phyloP scores from a whole-genome alignment of 2,888 invertebrate species.

The Serripes groenlandicus region DNA sequence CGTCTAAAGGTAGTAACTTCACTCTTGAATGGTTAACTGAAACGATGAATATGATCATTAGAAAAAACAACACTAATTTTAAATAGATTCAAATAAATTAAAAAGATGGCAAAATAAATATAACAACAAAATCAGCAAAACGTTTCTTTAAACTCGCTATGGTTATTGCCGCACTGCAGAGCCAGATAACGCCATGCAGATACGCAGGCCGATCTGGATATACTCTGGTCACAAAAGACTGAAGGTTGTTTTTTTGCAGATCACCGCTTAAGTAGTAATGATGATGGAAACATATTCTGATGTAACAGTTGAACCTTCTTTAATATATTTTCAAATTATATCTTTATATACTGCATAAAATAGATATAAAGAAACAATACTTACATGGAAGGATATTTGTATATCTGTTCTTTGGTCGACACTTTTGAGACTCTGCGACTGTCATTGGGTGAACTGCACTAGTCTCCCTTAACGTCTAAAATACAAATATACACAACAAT shows the following conservation, averaged over 20 bases:
- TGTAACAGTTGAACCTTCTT: too few species aligned
- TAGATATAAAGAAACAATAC: too few species aligned
- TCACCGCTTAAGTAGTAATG: too few species aligned
- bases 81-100: not conserved
- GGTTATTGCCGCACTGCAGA: too few species aligned
- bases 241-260: too few species aligned
- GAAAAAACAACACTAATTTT: not conserved
- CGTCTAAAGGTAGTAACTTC: slow-evolving; percentile 88
- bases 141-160: not conserved
- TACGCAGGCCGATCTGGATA: too few species aligned
- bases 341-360: too few species aligned
- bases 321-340: too few species aligned
- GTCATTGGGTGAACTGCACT: slow-evolving; percentile 71
- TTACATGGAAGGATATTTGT: slow-evolving; percentile 92
- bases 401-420: slow-evolving; percentile 91
- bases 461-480: slow-evolving; percentile 73
- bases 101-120: not conserved
- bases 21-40: slow-evolving; percentile 90
- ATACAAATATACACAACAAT: slow-evolving; percentile 29
- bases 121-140: not conserved
- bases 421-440: slow-evolving; percentile 88
- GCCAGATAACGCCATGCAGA: too few species aligned
- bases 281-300: too few species aligned
- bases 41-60: slow-evolving; percentile 63
- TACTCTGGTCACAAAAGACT: too few species aligned